Evolutionary conservation across 2,113 vertebrate genomes (phyloP).

Genomic region (Mungos mungo): DNA sequence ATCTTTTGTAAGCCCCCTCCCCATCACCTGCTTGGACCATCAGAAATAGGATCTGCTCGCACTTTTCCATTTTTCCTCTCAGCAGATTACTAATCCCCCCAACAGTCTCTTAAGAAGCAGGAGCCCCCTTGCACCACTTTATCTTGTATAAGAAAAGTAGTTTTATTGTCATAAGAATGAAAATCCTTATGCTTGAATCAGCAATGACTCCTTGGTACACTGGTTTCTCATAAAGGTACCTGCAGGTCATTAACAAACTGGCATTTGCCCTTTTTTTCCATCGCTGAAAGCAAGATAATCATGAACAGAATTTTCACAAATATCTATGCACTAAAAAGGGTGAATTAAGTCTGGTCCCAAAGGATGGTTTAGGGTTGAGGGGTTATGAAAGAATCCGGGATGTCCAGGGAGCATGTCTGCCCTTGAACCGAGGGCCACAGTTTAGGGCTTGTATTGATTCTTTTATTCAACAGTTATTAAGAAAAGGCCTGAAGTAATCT

Average conservation of each 20-base stretch:
- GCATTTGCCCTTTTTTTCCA: neutral
- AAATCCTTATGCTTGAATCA: neutral
- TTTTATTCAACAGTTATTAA: constrained; percentile 25
- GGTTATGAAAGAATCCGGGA: neutral
- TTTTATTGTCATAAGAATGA: neutral
- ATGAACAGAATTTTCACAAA: neutral
- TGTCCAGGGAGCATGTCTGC: neutral
- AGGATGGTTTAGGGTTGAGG: neutral
- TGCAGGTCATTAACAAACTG: neutral
- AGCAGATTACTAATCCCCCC: neutral
- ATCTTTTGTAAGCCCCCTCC: neutral
- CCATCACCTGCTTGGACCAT: neutral
- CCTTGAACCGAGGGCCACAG: neutral
- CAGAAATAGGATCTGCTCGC: neutral
- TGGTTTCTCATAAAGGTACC: neutral
- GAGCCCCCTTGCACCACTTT: neutral
- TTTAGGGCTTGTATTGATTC: neutral
- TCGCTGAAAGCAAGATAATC: neutral
- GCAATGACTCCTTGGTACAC: neutral
- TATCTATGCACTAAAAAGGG: neutral
- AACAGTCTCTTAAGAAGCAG: neutral
- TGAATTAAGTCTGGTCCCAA: neutral
- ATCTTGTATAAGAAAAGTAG: neutral
- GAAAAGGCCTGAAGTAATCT: neutral
- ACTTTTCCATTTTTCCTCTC: neutral